These are phyloP conservation scores for Solenodon paradoxus DNA, from an alignment of 2,113 vertebrate genomes.

Conservation along the genomic window DNA sequence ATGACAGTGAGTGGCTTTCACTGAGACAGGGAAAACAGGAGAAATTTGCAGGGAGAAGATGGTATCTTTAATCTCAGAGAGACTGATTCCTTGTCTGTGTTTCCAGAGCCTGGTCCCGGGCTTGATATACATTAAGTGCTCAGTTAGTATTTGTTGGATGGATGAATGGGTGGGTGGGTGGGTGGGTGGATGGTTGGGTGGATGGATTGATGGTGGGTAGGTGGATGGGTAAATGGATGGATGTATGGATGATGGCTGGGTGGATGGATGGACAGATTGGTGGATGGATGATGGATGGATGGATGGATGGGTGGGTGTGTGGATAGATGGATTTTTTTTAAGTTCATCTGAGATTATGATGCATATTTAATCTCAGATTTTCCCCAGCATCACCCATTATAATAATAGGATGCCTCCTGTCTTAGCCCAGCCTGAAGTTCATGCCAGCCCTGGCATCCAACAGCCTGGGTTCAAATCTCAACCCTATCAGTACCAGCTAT, in stretches of 20 bases:
- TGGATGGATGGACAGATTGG: background rate
- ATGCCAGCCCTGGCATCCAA: background rate
- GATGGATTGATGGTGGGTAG: no score
- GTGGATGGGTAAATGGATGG: no score
- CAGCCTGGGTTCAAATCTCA: background rate
- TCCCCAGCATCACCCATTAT: background rate
- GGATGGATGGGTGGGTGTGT: no score
- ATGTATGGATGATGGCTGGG: background rate
- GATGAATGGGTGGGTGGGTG: no score
- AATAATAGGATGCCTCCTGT: background rate
- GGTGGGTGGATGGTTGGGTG: no score
- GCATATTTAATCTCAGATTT: background rate
- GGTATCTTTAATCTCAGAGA: background rate
- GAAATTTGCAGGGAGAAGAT: background rate
- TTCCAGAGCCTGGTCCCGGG: background rate
- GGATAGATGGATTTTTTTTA: background rate
- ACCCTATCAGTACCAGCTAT: background rate
- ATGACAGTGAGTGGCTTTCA: background rate
- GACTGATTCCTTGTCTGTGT: background rate
- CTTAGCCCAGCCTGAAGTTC: background rate
- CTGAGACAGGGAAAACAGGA: background rate
- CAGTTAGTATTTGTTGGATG: background rate
- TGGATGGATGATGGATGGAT: background rate
- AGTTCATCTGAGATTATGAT: background rate
- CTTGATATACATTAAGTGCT: background rate